Percentiles rank a stretch among this genome's conserved stretches.
phyloP scores from a whole-genome alignment of 2,888 invertebrate genomes.

The Hylaea fasciaria region DNA sequence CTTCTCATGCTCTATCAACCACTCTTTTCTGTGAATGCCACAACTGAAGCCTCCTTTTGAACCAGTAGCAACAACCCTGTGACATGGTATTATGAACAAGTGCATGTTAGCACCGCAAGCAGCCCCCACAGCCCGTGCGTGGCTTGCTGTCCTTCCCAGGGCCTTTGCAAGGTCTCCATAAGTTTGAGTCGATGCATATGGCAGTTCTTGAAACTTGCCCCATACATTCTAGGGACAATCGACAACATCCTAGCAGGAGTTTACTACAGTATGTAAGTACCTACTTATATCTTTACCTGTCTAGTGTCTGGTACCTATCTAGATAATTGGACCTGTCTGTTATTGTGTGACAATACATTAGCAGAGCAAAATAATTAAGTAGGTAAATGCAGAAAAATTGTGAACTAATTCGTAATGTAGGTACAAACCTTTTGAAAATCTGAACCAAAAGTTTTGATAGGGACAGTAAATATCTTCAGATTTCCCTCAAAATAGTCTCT shows the following conservation, averaged over 20 bases:
- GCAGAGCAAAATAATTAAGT: too few species aligned
- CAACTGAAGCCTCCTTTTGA: conserved; percentile 81
- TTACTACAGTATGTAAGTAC: too few species aligned
- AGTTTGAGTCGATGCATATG: conserved; percentile 70
- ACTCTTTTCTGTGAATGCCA: conserved; percentile 80
- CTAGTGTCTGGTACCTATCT: too few species aligned
- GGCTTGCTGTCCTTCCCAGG: conserved; percentile 64
- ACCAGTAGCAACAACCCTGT: conserved; percentile 65
- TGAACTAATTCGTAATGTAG: too few species aligned
- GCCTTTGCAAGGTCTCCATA: conserved; percentile 71
- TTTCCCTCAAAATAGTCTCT: conserved; percentile 63
- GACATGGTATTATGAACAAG: conserved; percentile 73
- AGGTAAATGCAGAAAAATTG: not conserved
- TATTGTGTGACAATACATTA: too few species aligned
- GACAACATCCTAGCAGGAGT: conserved; percentile 6
- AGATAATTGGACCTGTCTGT: too few species aligned
- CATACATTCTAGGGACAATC: conserved; percentile 66
- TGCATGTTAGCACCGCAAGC: conserved; percentile 75
- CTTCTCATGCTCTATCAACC: conserved; percentile 78
- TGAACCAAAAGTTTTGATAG: conserved; percentile 70
- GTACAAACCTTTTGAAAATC: conserved; percentile 78
- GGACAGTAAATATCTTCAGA: conserved; percentile 64
- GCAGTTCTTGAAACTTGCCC: conserved; percentile 65
- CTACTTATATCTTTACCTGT: not conserved
- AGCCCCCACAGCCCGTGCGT: conserved; percentile 72